A percentile compares a stretch with the other conserved stretches of the same genome.
These are phyloP conservation scores for Drosophila novamexicana DNA, from an alignment of 1,140 invertebrate species.

Conservation along the genomic window DNA sequence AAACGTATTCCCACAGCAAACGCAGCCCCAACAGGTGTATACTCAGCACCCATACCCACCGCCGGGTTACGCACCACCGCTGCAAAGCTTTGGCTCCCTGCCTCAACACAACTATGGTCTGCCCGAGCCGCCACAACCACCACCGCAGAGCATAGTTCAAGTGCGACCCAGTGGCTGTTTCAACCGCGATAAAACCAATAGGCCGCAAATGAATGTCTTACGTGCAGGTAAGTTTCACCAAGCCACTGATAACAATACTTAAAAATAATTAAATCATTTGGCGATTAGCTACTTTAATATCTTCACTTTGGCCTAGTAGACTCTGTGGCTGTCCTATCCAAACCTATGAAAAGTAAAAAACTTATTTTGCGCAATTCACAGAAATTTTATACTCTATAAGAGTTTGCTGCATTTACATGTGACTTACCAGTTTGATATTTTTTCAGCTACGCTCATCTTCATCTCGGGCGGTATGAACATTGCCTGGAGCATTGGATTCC, in stretches of 20 bases:
- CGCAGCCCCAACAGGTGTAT: neutral
- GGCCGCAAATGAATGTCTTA: constrained; percentile 49
- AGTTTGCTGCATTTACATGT: too few relatives aligned
- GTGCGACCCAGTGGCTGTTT: constrained; percentile 35
- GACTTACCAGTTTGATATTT: neutral
- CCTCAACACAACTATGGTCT: neutral
- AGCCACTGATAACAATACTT: neutral
- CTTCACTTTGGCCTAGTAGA: neutral
- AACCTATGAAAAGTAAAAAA: too few relatives aligned
- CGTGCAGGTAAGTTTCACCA: constrained; percentile 38
- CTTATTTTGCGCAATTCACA: too few relatives aligned
- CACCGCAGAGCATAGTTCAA: constrained; percentile 2
- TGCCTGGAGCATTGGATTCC: constrained; percentile 64
- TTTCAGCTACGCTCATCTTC: constrained; percentile 57
- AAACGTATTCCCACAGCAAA: constrained; percentile 21
- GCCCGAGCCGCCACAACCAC: neutral
- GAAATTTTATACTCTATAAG: too few relatives aligned
- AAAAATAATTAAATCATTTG: neutral
- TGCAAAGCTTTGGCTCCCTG: neutral
- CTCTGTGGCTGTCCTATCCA: too few relatives aligned
- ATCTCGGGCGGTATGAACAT: constrained; percentile 63
- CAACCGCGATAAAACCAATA: constrained; percentile 24
- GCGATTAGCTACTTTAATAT: neutral
- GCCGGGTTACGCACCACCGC: constrained; percentile 14
- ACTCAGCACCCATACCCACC: neutral